Base-by-base conservation (phyloP, 2,888 invertebrate genomes). In the Pachycephus smyrnensis region DNA sequence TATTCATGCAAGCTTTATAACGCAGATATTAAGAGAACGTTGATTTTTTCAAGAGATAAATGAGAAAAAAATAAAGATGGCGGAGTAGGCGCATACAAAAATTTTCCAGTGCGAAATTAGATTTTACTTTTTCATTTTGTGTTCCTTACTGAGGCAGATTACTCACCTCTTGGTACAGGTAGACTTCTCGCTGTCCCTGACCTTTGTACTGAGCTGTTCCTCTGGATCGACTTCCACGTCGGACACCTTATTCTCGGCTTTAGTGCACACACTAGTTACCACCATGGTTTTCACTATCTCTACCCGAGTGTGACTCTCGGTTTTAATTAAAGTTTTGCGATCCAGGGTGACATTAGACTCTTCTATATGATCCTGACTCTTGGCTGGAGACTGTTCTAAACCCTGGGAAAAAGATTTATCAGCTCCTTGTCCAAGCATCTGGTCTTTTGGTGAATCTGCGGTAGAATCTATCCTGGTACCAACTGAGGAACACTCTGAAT, bases 401-500 rank as follows among this genome's bases (percentile, higher is more conserved):
- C 15, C 6, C 15, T 40, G 40, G 40, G 40, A 40, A 6, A 40
- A 40, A 15, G 40, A 40, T 15, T 40, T 40, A 40, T 40, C 40
- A 40, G 40, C 40, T 40, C 40, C 40, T 40, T 40, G 40, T 15
- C 15, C 40, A 15, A 40, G 40, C 40, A 40, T 35, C 36, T 36
- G 73, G 12, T 73, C 73, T 12, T 73, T 73, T 23, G 23, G 35
- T 31, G n/a, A 33, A 12, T 73, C 33, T 12, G 73, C 32, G 35
- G 6, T 33, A 33, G 73, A 73, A n/a, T 79, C 77, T 35, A 32
- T 75, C 73, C 81, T 82, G 69, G 83, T 82, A 75, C 84, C 85
- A 23, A 86, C 82, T 40, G 87, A 87, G n/a, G 87, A 88, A 79
- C 86, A 86, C 77, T 89, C 88, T 11, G 88, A 88, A 75, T 88